Base-by-base conservation (phyloP, 2,113 vertebrate species). In the Crotalus horridus region DNA sequence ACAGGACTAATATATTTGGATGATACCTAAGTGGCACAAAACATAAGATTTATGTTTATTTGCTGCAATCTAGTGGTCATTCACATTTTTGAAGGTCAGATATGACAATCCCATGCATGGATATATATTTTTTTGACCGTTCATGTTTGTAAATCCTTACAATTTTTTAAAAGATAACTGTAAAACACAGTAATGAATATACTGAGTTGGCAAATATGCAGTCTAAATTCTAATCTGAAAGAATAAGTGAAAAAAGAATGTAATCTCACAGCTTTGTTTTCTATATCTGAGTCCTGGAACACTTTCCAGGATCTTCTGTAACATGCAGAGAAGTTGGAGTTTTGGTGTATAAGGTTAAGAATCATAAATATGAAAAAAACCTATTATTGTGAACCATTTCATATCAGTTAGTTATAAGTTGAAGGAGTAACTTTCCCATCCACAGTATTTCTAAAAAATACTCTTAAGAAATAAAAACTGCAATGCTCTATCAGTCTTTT, bases 341-440 rank as follows among this genome's bases (percentile, higher is more conserved):
- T 90, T n/a, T 51, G 11, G 21, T 51, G 24, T 20, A 33, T 61
- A 92, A 39, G 17, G 46, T 53, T n/a, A 24, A 85, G 43, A 87
- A 87, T 48, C 20, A 81, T 4, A 85, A 87, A 39, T 15, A 56
- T 1, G 1, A 17, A 6, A 29, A 15, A 85, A 85, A 1, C 4
- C 93, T 94, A 12, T 94, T 95, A 88, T 29, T 93, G 92, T 91
- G 29, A 92, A 29, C 2, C 89, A 0, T 90, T 88, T 6, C 51
- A 88, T 92, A 24, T 56, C 74, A 93, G 87, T n/a, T n/a, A 55
- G n/a, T 86, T 51, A 23, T 1, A 81, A 74, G 20, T 87, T 89
- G 43, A 91, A n/a, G 20, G 15, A 87, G 64, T 86, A 86, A 48
- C 8, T 89, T 91, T 81, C 54, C 91, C 0, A 94, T 94, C 11